Percentiles rank a stretch among this genome's conserved stretches.
phyloP scores from a whole-genome alignment of 2,113 vertebrate genomes.

The Suricata suricatta region DNA sequence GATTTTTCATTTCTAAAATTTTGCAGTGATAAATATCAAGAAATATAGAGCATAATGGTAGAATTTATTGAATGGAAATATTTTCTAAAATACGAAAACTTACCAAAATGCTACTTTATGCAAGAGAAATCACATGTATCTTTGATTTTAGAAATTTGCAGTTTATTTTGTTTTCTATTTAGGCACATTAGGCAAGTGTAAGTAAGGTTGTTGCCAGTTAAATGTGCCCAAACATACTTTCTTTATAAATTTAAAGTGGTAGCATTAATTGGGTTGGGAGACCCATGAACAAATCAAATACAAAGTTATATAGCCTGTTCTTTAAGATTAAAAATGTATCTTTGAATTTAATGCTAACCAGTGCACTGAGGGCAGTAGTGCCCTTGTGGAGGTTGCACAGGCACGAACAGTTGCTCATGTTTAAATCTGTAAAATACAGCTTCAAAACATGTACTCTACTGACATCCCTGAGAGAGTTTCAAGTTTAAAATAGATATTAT shows the following conservation, averaged over 20 bases:
- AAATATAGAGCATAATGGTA: not conserved
- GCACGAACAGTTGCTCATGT: not conserved
- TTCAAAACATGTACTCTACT: not conserved
- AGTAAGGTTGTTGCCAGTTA: not conserved
- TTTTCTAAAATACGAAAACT: constrained; percentile 31
- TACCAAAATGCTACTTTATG: not conserved
- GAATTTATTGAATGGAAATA: not conserved
- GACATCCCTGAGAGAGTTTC: not conserved
- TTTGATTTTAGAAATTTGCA: constrained; percentile 23
- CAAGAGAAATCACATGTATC: not conserved
- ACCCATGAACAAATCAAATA: not conserved
- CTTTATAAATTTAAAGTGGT: not conserved
- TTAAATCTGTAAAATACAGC: not conserved
- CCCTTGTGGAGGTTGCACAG: not conserved
- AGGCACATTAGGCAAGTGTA: not conserved
- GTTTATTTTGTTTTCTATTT: constrained; percentile 39
- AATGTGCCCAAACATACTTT: not conserved
- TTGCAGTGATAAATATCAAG: constrained; percentile 27
- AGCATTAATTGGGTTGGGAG: not conserved
- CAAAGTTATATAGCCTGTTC: not conserved
- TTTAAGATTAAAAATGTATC: not conserved
- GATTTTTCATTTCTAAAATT: not conserved
- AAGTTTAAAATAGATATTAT: not conserved
- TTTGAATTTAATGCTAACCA: not conserved
- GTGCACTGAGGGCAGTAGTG: not conserved